Base-by-base conservation (phyloP, 2,888 invertebrate species). In the Lasioglossum morio region DNA sequence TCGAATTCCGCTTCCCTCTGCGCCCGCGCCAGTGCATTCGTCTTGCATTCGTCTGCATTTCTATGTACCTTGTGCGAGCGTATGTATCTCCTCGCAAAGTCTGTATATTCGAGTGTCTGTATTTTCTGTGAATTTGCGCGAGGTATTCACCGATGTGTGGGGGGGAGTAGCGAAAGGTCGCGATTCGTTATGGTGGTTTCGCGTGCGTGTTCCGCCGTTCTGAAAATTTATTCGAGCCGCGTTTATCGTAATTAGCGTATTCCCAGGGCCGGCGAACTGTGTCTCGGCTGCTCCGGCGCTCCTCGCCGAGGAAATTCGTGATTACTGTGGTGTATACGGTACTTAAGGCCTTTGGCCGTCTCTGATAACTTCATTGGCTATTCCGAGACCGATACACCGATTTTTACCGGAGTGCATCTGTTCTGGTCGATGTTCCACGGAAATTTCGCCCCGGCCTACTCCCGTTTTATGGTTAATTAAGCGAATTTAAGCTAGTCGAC, bases 171-270 rank as follows among this genome's bases (percentile, higher is more conserved):
- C 8, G 2, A 23, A 27, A 63, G 40, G 70, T 57, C 60, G 30
- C 19, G 43, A 48, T 46, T 79, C 70, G 74, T 79, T 70, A 75
- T 46, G 43, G 46, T 27, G 70, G 30, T 46, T 57, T 73, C 66
- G 77, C 77, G 53, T 57, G 84, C 66, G 70, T 37, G 30, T 34
- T 34, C 30, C 66, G 66, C 66, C n/a, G 40, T 46, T 72, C 70
- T 48, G 23, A 60, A 63, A 82, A 74, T 77, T 82, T 82, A 83
- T 83, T 72, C 73, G 43, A 37, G 72, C 43, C 63, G 76, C 83
- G 63, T 82, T 53, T 48, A 46, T 82, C 76, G 48, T 63, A 72
- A 84, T 84, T 72, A 82, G 53, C 72, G 72, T 34, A 75, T 72
- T 82, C 76, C 37, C 60, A 46, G n/a, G 27, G 30, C 34, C 23